Evolutionary conservation across 2,797 vertebrate genomes (phyloP), one percentile per base, ranked within the genome.

Genomic region (Acanthurus lineatus): DNA sequence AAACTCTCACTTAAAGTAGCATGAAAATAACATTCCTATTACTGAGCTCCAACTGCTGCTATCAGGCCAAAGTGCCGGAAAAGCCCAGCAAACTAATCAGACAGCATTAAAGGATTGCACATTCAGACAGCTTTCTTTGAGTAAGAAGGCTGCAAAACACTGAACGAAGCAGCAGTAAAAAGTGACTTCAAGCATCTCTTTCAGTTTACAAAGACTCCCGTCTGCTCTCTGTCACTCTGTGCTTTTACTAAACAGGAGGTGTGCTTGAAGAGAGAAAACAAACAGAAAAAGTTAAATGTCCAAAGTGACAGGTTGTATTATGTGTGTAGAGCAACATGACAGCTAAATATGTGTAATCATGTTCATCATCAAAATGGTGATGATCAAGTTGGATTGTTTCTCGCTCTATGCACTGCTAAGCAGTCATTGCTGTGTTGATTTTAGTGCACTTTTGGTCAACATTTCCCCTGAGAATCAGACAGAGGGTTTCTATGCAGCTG

Each of bases 1-100:
- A 91, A 91, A 93, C 83, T 86, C 64, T 79, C 88, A 91, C 82
- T 91, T 91, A 88, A 89, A 91, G 86, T 78, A 87, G 89, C 86
- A 89, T 88, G 87, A 85, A 92, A 91, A 92, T 91, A 75, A 89
- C 86, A 87, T 87, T 84, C 82, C 84, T 79, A 92, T 91, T 87
- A 86, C 81, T 71, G 57, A 83, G 83, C 86, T 90, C 77, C 86
- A 82, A 81, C 77, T 83, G 78, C 85, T 77, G 71, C 83, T 81
- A 92, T 92, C 88, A 89, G 84, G 51, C 78, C 72, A 85, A 80
- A 93, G 83, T 91, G 89, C 81, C 83, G 79, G 78, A 86, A 80
- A 90, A 88, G 81, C 82, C 77, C 70, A 20, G 68, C 76, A 81
- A 87, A 88, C 93, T 88, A 92, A 92, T 91, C 88, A 88, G 79